These are phyloP conservation scores for Zaprionus taronus DNA, from an alignment of 1,140 invertebrate species.

Conservation along the genomic window DNA sequence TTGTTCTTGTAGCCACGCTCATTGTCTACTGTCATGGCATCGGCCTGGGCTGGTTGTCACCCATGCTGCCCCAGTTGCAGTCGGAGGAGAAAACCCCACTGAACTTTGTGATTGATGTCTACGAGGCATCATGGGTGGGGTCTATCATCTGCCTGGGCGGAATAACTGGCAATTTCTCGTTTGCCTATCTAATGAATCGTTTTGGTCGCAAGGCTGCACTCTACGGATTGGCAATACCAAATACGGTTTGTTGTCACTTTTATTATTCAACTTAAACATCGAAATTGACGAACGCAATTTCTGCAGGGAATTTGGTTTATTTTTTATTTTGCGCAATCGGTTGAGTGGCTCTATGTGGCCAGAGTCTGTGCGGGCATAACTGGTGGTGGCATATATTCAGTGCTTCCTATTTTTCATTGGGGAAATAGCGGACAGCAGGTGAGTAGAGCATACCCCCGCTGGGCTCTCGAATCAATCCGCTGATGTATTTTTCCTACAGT, in stretches of 20 bases:
- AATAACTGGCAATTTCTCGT: constrained; percentile 71
- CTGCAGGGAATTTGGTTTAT: constrained; percentile 71
- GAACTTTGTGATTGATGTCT: constrained; percentile 60
- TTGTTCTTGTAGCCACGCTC: constrained; percentile 73
- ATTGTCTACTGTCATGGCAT: constrained; percentile 85
- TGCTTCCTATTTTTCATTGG: constrained; percentile 78
- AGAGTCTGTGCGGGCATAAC: constrained; percentile 83
- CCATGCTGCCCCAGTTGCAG: constrained; percentile 82
- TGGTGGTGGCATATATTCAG: constrained; percentile 70
- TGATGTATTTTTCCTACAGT: constrained; percentile 28
- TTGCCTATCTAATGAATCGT: constrained; percentile 78
- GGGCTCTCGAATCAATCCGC: background rate
- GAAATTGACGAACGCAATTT: background rate
- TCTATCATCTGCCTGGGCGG: constrained; percentile 76
- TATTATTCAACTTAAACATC: background rate
- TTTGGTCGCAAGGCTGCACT: constrained; percentile 79
- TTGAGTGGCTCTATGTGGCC: constrained; percentile 80
- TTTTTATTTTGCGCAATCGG: constrained; percentile 68
- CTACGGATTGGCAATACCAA: constrained; percentile 68
- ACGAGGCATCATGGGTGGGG: constrained; percentile 80
- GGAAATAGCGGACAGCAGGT: constrained; percentile 82
- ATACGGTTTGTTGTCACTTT: constrained; percentile 64
- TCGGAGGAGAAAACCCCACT: constrained; percentile 70
- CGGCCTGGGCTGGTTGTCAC: constrained; percentile 85
- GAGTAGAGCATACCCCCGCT: background rate